phyloP scores from a whole-genome alignment of 2,888 invertebrate genomes.

The Leucophenga maculata region DNA sequence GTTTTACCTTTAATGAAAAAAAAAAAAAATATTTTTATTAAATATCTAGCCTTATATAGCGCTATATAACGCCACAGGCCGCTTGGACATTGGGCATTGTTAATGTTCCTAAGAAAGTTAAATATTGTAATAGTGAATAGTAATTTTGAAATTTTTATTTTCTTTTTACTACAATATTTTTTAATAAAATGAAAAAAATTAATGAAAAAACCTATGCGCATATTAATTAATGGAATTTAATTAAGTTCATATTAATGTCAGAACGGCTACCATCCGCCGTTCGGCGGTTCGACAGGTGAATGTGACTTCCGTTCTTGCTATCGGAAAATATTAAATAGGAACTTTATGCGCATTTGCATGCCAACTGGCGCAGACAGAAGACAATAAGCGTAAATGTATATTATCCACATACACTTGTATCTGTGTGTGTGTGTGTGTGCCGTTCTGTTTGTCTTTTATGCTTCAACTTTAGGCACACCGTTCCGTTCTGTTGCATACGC shows the following conservation, averaged over 20 bases:
- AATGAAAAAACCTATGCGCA: not conserved
- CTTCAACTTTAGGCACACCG: not conserved
- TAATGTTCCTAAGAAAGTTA: too few relatives aligned
- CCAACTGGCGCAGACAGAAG: not conserved
- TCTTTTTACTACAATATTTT: too few relatives aligned
- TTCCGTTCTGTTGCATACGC: slow-evolving; percentile 8
- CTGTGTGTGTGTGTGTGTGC: too few relatives aligned
- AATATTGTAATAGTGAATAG: too few relatives aligned
- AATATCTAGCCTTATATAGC: too few relatives aligned
- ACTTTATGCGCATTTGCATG: slow-evolving; percentile 3
- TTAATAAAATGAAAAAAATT: not conserved
- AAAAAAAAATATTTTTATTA: too few relatives aligned
- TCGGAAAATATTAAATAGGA: not conserved
- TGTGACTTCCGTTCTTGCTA: slow-evolving; percentile 2
- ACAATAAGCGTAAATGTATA: not conserved
- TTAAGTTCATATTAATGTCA: not conserved
- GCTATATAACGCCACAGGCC: too few relatives aligned
- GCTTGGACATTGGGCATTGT: too few relatives aligned
- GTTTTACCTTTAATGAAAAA: too few relatives aligned
- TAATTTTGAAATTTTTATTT: too few relatives aligned
- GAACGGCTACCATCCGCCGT: not conserved
- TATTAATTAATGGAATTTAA: not conserved
- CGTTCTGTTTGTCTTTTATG: not conserved
- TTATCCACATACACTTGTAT: too few relatives aligned
- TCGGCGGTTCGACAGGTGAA: not conserved